Conservation (phyloP, 1,140 invertebrate species). For the Eumaeus atala region DNA sequence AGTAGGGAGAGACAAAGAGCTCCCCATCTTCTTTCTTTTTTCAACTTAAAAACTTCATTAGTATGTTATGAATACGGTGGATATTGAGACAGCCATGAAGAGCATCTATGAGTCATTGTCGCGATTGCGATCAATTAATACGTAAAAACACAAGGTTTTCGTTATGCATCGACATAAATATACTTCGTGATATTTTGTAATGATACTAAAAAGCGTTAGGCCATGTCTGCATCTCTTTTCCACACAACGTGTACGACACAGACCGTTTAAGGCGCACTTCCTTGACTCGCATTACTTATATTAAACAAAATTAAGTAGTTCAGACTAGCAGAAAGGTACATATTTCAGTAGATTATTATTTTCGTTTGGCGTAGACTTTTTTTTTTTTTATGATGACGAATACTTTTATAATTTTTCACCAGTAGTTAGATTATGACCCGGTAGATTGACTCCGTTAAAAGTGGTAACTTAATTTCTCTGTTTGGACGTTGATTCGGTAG, state of each 20-base stretch:
- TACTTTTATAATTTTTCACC: background rate
- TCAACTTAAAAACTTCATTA: too few relatives aligned
- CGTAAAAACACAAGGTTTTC: too few relatives aligned
- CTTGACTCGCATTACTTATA: conserved; percentile 51
- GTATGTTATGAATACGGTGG: too few relatives aligned
- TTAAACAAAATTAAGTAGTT: conserved; percentile 45
- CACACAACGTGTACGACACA: too few relatives aligned
- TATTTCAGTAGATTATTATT: conserved; percentile 6
- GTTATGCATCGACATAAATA: too few relatives aligned
- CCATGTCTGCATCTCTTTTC: background rate
- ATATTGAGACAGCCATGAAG: too few relatives aligned
- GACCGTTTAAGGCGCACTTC: background rate
- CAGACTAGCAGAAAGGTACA: background rate
- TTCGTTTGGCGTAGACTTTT: background rate
- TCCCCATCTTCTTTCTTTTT: too few relatives aligned
- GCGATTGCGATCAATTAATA: too few relatives aligned
- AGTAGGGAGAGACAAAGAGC: too few relatives aligned
- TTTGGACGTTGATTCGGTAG: conserved; percentile 25
- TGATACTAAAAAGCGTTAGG: conserved; percentile 5
- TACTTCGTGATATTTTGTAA: too few relatives aligned
- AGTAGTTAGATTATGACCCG: conserved; percentile 21
- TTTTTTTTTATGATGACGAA: background rate
- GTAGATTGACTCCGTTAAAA: conserved; percentile 54
- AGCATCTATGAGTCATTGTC: too few relatives aligned
- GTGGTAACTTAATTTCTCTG: conserved; percentile 70